phyloP scores from a whole-genome alignment of 1,140 invertebrate species.

The Homalodisca vitripennis region DNA sequence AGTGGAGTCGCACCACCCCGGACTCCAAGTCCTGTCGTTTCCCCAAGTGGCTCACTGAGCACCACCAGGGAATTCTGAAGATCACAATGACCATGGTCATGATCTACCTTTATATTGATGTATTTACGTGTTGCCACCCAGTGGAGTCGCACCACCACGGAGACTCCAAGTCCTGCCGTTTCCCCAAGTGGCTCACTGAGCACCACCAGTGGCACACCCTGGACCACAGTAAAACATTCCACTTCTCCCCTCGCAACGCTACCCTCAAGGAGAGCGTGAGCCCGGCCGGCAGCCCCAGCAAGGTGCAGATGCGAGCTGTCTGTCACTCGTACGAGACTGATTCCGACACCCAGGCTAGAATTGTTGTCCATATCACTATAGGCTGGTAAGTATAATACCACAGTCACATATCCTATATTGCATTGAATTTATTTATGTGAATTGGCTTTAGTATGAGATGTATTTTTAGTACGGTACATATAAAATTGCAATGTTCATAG shows the following conservation, averaged over 20 bases:
- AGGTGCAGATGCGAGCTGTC: constrained; percentile 36
- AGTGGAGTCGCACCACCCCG: constrained; percentile 33
- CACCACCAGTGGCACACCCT: constrained; percentile 68
- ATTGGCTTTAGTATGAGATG: too few relatives aligned
- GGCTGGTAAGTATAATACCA: constrained; percentile 56
- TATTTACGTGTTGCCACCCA: constrained; percentile 25
- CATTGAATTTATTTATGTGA: too few relatives aligned
- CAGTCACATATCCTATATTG: too few relatives aligned
- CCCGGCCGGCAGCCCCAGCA: background rate
- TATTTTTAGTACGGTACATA: too few relatives aligned
- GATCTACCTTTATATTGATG: too few relatives aligned
- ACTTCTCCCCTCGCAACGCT: constrained; percentile 63
- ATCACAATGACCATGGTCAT: too few relatives aligned
- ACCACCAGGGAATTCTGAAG: constrained; percentile 65
- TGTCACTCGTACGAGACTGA: constrained; percentile 34
- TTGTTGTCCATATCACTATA: constrained; percentile 68
- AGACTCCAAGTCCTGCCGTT: constrained; percentile 54
- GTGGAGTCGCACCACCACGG: constrained; percentile 35
- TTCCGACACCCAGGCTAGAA: constrained; percentile 51
- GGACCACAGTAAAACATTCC: constrained; percentile 64
- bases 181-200: constrained; percentile 63
- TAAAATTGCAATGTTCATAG: too few relatives aligned
- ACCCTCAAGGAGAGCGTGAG: constrained; percentile 53
- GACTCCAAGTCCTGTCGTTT: constrained; percentile 57
- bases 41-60: constrained; percentile 63